Evolutionary conservation across 2,888 invertebrate species (phyloP).

Genomic region (Agriotes lineatus): DNA sequence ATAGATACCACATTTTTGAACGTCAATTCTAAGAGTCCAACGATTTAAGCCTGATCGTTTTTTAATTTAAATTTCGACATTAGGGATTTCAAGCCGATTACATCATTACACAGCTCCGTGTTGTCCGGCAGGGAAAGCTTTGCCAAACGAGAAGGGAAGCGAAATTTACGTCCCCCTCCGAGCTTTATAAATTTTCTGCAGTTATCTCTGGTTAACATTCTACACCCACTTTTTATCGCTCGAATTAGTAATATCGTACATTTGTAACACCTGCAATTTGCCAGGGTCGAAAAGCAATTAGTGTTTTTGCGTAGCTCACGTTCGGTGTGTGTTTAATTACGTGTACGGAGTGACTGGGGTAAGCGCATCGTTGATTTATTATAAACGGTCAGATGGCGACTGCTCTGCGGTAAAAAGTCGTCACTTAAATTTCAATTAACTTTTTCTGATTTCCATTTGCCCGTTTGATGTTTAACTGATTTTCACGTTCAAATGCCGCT

Average conservation of each 20-base stretch:
- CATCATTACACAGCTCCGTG: no score
- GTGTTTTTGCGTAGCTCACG: conserved; percentile 66
- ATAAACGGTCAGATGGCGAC: conserved; percentile 59
- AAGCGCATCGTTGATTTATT: conserved; percentile 61
- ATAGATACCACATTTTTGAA: no score
- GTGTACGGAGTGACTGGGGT: conserved; percentile 56
- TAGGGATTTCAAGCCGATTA: not conserved
- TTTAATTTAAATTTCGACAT: not conserved
- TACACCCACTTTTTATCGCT: conserved; percentile 47
- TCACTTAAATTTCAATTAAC: conserved; percentile 54
- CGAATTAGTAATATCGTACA: conserved; percentile 58
- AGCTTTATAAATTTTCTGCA: conserved; percentile 37
- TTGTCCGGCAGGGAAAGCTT: not conserved
- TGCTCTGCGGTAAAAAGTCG: conserved; percentile 53
- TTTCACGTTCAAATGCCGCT: conserved; percentile 15
- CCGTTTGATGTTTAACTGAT: conserved; percentile 35
- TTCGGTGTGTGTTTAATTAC: conserved; percentile 63
- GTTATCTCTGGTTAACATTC: conserved; percentile 40
- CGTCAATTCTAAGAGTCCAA: no score
- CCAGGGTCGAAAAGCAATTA: conserved; percentile 65
- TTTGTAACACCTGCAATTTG: conserved; percentile 66
- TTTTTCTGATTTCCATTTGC: conserved; percentile 48
- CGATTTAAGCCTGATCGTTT: no score
- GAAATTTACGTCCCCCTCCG: conserved; percentile 23
- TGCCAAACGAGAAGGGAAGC: not conserved